A percentile compares a stretch with the other conserved stretches of the same genome.
These are phyloP conservation scores for Habrosyne pyritoides DNA, from an alignment of 2,888 invertebrate species.

Conservation along the genomic window DNA sequence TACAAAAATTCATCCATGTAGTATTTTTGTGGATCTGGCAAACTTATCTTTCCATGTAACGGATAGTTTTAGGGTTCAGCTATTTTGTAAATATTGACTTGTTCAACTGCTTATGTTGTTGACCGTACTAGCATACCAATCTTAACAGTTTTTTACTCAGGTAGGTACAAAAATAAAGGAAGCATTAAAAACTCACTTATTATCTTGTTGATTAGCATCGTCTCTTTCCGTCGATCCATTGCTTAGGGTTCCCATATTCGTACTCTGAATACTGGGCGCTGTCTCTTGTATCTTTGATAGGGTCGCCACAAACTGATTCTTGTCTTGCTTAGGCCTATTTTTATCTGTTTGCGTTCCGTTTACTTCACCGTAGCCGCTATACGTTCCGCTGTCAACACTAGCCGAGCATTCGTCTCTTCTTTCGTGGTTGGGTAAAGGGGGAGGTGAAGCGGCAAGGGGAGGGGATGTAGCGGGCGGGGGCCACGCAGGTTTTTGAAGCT, in stretches of 20 bases:
- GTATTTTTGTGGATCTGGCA: no score
- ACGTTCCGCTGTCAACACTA: constrained; percentile 76
- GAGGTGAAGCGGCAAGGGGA: constrained; percentile 85
- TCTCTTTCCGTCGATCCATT: constrained; percentile 70
- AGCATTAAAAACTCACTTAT: constrained; percentile 58
- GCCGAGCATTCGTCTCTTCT: constrained; percentile 78
- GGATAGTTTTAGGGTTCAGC: no score
- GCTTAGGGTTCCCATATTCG: constrained; percentile 62
- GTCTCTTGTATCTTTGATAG: constrained; percentile 86
- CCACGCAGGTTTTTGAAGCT: constrained; percentile 88
- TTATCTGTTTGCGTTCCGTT: constrained; percentile 69
- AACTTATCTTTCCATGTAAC: no score
- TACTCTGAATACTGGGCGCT: constrained; percentile 69
- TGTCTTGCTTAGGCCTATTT: constrained; percentile 69
- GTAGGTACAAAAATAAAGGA: no score
- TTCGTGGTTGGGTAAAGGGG: constrained; percentile 64
- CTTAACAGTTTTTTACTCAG: no score
- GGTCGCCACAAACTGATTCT: constrained; percentile 82
- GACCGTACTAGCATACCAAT: no score
- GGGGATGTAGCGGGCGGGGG: constrained; percentile 83
- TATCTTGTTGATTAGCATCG: constrained; percentile 69
- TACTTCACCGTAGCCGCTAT: constrained; percentile 74
- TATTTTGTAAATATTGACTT: no score
- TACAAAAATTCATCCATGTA: no score
- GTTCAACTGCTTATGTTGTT: no score